These are phyloP conservation scores for Diuraphis noxia DNA, from an alignment of 1,140 invertebrate genomes.

Conservation along the genomic window DNA sequence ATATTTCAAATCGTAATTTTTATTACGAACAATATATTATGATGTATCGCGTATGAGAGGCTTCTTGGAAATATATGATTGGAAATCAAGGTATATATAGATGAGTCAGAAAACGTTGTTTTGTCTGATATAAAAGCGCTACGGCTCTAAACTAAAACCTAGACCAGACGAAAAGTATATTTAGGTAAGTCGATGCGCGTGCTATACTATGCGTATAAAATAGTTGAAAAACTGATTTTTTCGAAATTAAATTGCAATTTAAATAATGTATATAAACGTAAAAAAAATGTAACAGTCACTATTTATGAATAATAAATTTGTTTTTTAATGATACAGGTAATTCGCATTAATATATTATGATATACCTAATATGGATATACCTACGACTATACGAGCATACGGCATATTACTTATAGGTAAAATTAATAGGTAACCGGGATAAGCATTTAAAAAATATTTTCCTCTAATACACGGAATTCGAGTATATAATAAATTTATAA, in stretches of 20 bases:
- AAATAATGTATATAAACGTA: neutral
- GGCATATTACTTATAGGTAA: too few species aligned
- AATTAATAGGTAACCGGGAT: neutral
- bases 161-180: neutral
- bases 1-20: neutral
- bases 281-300: too few species aligned
- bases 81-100: neutral
- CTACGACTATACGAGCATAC: neutral
- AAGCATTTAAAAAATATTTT: neutral
- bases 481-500: too few species aligned
- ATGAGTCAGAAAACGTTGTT: neutral
- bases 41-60: neutral
- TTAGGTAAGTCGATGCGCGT: neutral
- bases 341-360: neutral
- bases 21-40: neutral
- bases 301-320: too few species aligned
- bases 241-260: neutral
- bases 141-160: neutral
- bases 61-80: neutral
- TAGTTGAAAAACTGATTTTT: neutral
- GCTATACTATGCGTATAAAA: neutral
- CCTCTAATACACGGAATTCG: neutral
- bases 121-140: neutral
- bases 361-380: neutral
- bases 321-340: neutral